Evolutionary conservation across 2,888 invertebrate genomes (phyloP), one percentile per base, ranked within the genome.

Genomic region (Mimas tiliae): DNA sequence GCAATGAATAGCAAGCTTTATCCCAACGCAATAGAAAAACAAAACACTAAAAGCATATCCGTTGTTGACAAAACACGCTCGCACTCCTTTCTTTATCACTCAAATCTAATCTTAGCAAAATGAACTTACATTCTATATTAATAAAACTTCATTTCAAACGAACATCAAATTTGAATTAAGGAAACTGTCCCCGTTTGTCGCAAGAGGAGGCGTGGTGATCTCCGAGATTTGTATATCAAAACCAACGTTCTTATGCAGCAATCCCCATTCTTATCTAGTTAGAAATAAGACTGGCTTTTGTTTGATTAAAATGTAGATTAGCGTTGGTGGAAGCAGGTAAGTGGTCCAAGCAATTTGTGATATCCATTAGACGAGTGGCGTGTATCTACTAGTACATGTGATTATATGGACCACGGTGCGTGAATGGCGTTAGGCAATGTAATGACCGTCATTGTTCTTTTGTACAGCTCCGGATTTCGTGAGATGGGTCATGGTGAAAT

Each of bases 111-210:
- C 38, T 51, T 12, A 12, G 14, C 11, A 64, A 50, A 51, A 6
- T 48, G 33, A 21, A 51, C 63, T 34, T 33, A 51, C 51, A 8
- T 6, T 0, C 0, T 6, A 11, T 19, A n/a, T 34, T 6, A 34
- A 50, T 8, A 51, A 64, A 64, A 51, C 38, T n/a, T 34, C 6
- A 50, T 21, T 64, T 64, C 19, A 19, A 58, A 58, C 21, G 47
- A 33, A 48, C 55, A 34, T 55, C 47, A 55, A 65, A 34, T 34
- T 33, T 27, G 34, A 65, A 65, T 65, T 65, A 80, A 81, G 84
- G 85, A 89, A 88, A 89, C 72, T 90, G 92, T 92, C 91, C 85
- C 85, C 84, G 82, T 86, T 90, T 90, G 90, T 90, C 91, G 87
- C 89, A 89, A 88, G 72, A 81, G 87, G 74, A 83, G 91, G 91